Conservation (phyloP, 2,888 invertebrate species). For the Hartigia nigra region DNA sequence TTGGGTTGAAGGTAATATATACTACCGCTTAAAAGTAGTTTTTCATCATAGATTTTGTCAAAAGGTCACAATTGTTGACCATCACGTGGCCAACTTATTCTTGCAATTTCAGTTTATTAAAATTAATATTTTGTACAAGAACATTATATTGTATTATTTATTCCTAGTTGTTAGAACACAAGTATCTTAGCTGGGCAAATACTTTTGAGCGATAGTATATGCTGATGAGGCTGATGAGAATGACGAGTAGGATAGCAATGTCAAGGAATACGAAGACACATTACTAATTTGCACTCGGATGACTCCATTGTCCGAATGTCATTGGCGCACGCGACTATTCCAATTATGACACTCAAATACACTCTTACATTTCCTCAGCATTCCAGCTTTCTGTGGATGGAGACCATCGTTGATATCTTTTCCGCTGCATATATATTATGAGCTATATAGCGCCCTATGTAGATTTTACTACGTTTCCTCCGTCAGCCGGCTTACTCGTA, state of each 20-base stretch:
- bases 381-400: constrained; percentile 20
- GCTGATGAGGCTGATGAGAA: constrained; percentile 14
- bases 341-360: constrained; percentile 52
- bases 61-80: no score
- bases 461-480: neutral
- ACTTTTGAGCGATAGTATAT: no score
- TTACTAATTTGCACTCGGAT: constrained; percentile 63
- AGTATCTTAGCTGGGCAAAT: no score
- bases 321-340: constrained; percentile 60
- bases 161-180: no score
- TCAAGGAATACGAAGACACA: constrained; percentile 18
- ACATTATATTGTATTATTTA: no score
- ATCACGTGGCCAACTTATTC: no score
- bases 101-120: no score
- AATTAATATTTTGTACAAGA: no score
- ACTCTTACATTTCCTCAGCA: constrained; percentile 1
- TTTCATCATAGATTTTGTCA: no score
- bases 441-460: neutral
- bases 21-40: no score
- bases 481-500: constrained; percentile 1
- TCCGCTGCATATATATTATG: constrained; percentile 7
- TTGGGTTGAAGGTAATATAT: neutral
- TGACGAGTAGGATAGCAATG: constrained; percentile 41
- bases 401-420: constrained; percentile 14
- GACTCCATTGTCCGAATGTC: constrained; percentile 58